Conservation (phyloP, 2,888 invertebrate species). For the Pycnomerus fuliginosus region DNA sequence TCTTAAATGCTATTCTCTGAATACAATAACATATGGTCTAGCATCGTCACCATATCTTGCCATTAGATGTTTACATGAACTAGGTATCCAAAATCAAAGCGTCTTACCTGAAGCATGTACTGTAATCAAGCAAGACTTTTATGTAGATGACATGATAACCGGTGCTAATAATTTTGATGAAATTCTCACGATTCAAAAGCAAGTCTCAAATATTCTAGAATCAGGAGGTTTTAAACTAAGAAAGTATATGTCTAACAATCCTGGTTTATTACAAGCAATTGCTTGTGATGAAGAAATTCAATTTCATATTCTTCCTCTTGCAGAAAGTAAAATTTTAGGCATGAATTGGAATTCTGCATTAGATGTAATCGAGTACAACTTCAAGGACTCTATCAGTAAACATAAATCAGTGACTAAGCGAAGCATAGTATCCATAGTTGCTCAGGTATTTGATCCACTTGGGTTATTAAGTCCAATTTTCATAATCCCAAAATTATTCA, state of each 20-base stretch:
- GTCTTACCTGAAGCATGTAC: neutral
- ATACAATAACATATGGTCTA: constrained; percentile 17
- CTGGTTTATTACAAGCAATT: neutral
- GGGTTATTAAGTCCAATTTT: too few relatives aligned
- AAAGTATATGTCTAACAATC: neutral
- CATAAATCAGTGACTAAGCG: too few relatives aligned
- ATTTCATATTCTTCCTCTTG: too few relatives aligned
- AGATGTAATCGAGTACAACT: too few relatives aligned
- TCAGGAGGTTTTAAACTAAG: neutral
- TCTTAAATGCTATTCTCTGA: constrained; percentile 8
- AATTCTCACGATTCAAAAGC: neutral
- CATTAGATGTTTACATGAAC: constrained; percentile 11
- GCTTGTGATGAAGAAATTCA: too few relatives aligned
- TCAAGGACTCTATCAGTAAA: too few relatives aligned
- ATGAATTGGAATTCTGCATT: too few relatives aligned
- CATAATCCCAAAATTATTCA: too few relatives aligned
- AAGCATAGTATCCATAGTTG: too few relatives aligned
- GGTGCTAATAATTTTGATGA: neutral
- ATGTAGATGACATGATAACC: neutral
- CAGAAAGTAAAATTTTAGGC: too few relatives aligned
- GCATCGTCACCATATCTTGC: constrained; percentile 16
- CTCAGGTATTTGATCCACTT: too few relatives aligned
- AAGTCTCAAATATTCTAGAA: neutral
- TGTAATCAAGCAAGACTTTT: neutral
- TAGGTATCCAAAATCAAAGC: constrained; percentile 3